phyloP scores from a whole-genome alignment of 2,113 vertebrate genomes.

The Alouatta palliata region DNA sequence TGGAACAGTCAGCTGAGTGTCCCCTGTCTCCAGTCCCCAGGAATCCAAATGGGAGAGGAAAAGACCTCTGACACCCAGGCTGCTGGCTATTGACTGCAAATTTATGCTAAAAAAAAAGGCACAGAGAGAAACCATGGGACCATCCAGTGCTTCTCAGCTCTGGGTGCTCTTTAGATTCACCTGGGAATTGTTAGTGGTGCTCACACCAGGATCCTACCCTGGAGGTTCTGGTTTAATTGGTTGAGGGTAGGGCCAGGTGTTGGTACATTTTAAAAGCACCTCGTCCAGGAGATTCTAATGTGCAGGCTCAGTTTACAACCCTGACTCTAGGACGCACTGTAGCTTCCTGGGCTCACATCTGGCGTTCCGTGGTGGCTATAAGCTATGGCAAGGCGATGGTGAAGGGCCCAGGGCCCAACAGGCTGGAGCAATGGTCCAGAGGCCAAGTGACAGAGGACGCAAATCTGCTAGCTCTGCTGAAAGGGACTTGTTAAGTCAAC shows the following conservation, averaged over 20 bases:
- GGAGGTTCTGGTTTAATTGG: background rate
- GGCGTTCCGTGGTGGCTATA: background rate
- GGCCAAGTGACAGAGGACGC: background rate
- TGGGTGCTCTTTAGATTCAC: background rate
- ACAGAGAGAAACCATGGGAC: accelerated
- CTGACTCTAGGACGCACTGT: background rate
- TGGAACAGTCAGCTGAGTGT: accelerated
- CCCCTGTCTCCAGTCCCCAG: background rate
- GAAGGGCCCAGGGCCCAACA: background rate
- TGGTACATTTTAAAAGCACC: background rate
- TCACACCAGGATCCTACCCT: background rate
- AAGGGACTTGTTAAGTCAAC: background rate
- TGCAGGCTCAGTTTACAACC: no score
- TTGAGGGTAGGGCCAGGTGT: background rate
- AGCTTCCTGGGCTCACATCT: background rate
- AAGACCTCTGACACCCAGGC: background rate
- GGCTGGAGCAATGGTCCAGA: background rate
- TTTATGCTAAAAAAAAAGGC: background rate
- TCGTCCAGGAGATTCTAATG: background rate
- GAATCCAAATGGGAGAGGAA: background rate
- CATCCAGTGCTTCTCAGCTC: background rate
- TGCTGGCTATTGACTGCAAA: no score
- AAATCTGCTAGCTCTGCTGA: background rate
- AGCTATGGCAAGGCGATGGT: background rate
- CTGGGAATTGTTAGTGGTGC: background rate